Conservation (phyloP, 2,888 invertebrate genomes). For the Yponomeuta plumbellus region DNA sequence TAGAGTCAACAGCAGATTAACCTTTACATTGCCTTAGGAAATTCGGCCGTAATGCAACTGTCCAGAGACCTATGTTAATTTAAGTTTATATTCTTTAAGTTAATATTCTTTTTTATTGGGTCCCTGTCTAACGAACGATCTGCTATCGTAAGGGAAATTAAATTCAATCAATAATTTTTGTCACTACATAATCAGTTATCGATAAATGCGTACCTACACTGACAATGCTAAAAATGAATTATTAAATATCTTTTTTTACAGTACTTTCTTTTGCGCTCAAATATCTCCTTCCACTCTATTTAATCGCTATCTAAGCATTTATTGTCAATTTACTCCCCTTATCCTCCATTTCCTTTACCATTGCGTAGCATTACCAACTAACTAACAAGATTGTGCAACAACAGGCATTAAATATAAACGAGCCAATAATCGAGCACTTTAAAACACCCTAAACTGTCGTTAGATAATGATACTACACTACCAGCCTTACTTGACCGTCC, state of each 20-base stretch:
- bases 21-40: too few relatives aligned
- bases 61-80: too few relatives aligned
- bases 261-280: not conserved
- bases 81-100: too few relatives aligned
- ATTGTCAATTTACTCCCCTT: not conserved
- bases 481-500: slow-evolving; percentile 42
- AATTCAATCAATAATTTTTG: too few relatives aligned
- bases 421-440: slow-evolving; percentile 69
- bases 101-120: too few relatives aligned
- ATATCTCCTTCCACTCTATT: not conserved
- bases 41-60: too few relatives aligned
- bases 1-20: too few relatives aligned
- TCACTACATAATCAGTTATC: not conserved
- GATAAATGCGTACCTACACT: not conserved
- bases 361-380: slow-evolving; percentile 38
- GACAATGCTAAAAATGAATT: not conserved
- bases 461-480: slow-evolving; percentile 31
- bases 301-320: not conserved
- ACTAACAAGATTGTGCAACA: slow-evolving; percentile 40
- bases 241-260: not conserved
- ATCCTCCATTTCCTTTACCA: slow-evolving; percentile 25
- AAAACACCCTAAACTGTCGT: slow-evolving; percentile 54
- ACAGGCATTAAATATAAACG: slow-evolving; percentile 66
- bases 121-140: too few relatives aligned
- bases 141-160: too few relatives aligned